phyloP scores from a whole-genome alignment of 2,797 vertebrate species.

The Oreonectes daqikongensis region DNA sequence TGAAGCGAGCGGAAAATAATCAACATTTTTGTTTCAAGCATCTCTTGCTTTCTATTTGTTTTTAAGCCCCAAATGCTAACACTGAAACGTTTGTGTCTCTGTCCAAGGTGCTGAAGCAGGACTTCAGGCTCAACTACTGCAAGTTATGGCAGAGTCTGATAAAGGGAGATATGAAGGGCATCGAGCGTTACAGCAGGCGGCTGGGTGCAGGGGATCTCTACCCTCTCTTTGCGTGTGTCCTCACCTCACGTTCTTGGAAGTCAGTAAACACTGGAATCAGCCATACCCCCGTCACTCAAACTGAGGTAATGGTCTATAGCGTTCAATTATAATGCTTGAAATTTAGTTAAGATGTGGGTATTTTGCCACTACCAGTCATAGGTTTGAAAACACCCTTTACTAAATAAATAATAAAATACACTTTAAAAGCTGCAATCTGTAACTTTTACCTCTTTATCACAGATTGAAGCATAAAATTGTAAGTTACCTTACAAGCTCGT shows the following conservation, averaged over 20 bases:
- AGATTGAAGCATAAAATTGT: too few species aligned
- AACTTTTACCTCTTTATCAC: too few species aligned
- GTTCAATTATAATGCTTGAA: neutral
- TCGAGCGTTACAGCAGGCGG: slow-evolving; percentile 85
- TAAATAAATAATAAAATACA: too few species aligned
- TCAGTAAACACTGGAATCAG: slow-evolving; percentile 87
- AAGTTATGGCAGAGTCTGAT: slow-evolving; percentile 93
- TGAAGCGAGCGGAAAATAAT: too few species aligned
- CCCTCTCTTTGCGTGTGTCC: slow-evolving; percentile 91
- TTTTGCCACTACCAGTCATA: neutral
- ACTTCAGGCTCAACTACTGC: slow-evolving; percentile 92
- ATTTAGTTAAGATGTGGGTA: neutral
- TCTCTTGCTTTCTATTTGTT: neutral
- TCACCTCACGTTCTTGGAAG: slow-evolving; percentile 91
- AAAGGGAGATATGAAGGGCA: slow-evolving; percentile 81
- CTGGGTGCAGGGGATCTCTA: slow-evolving; percentile 91
- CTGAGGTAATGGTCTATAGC: slow-evolving; percentile 75
- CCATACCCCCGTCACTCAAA: slow-evolving; percentile 78
- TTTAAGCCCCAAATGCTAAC: neutral
- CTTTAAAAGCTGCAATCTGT: too few species aligned
- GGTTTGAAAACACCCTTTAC: neutral
- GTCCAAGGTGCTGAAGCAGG: slow-evolving; percentile 82
- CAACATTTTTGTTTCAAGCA: neutral
- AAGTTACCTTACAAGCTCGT: too few species aligned
- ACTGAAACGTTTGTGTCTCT: slow-evolving; percentile 13